Evolutionary conservation across 92 coral and sea anemone genomes (phyloP).

Genomic region (Pocillopora meandrina): DNA sequence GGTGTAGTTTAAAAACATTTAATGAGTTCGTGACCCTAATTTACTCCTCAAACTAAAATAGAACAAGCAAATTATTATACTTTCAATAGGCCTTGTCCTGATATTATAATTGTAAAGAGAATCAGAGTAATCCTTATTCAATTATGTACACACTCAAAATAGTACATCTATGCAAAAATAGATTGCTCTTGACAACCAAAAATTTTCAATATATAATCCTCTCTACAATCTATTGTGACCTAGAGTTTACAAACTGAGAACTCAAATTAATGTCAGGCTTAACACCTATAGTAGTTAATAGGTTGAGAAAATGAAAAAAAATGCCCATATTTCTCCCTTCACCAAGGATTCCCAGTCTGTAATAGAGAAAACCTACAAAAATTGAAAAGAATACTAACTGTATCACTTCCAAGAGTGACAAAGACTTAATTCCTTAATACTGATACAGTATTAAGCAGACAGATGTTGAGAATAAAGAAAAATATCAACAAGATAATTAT

Average conservation of each 20-base stretch:
- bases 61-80: conserved; percentile 13
- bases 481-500: too few species aligned
- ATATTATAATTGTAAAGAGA: not conserved
- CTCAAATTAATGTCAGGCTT: not conserved
- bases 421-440: too few species aligned
- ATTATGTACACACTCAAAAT: conserved; percentile 35
- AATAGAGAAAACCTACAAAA: not conserved
- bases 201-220: not conserved
- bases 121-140: conserved; percentile 10
- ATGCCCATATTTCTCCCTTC: not conserved
- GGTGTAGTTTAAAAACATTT: not conserved
- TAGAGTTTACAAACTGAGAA: not conserved
- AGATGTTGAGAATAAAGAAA: too few species aligned
- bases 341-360: not conserved
- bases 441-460: too few species aligned
- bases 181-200: conserved; percentile 7
- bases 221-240: not conserved
- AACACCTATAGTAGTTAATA: not conserved
- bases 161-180: conserved; percentile 35
- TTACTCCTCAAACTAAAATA: conserved; percentile 19
- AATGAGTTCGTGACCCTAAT: conserved; percentile 34
- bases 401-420: not conserved
- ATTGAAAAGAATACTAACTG: not conserved
- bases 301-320: not conserved
- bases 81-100: not conserved